These are phyloP conservation scores for Drosophila mayaguana DNA, from an alignment of 2,888 invertebrate species.

Conservation along the genomic window DNA sequence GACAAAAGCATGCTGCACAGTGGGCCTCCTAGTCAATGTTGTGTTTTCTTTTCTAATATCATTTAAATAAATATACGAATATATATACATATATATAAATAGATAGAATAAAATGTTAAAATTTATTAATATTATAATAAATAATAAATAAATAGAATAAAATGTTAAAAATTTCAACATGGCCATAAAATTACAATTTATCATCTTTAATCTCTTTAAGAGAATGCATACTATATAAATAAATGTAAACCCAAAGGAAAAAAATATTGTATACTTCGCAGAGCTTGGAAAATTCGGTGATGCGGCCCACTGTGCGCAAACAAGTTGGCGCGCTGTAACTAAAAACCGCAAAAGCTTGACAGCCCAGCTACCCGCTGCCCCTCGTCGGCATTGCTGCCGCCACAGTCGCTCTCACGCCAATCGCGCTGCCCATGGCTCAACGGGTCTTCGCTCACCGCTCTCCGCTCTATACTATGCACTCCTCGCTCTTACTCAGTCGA, in stretches of 20 bases:
- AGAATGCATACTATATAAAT: not conserved
- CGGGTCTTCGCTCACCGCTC: constrained; percentile 15
- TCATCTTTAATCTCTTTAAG: not conserved
- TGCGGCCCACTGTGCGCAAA: constrained; percentile 57
- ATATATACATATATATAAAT: not conserved
- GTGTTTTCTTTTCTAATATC: no score
- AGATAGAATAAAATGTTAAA: no score
- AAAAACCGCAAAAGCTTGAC: constrained; percentile 78
- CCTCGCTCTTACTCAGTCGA: constrained; percentile 17
- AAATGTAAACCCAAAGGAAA: no score
- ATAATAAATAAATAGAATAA: not conserved
- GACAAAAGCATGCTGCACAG: constrained; percentile 70
- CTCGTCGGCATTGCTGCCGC: not conserved
- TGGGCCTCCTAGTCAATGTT: constrained; percentile 28
- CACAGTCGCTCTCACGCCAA: constrained; percentile 27
- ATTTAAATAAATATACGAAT: no score
- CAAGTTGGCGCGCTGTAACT: constrained; percentile 71
- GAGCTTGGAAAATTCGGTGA: not conserved
- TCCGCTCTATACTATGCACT: constrained; percentile 9
- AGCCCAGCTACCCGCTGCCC: constrained; percentile 19
- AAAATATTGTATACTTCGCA: no score
- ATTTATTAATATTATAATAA: no score
- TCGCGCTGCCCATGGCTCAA: constrained; percentile 7
- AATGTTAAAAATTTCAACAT: no score
- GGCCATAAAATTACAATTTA: not conserved